These are phyloP conservation scores for Ailuropoda melanoleuca DNA, from an alignment of 2,113 vertebrate genomes.

Conservation along the genomic window DNA sequence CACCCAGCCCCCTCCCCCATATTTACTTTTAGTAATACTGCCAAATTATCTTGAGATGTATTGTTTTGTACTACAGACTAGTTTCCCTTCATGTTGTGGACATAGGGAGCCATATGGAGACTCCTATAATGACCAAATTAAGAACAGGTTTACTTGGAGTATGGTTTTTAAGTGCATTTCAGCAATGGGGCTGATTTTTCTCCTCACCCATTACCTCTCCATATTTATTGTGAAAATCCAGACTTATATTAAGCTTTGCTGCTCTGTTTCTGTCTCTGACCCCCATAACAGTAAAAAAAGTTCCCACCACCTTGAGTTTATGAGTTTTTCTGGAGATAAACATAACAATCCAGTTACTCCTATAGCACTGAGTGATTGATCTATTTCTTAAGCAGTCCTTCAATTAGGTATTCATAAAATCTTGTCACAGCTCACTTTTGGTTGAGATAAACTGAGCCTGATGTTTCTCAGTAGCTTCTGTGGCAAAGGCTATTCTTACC, in stretches of 20 bases:
- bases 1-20: neutral
- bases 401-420: neutral
- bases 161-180: neutral
- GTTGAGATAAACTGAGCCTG: neutral
- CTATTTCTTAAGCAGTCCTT: neutral
- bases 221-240: neutral
- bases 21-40: neutral
- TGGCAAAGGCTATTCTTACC: neutral
- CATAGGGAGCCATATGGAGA: neutral
- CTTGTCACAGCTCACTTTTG: neutral
- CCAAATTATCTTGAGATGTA: neutral
- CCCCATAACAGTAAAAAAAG: neutral
- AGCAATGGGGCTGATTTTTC: neutral
- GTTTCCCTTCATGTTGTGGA: neutral
- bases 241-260: neutral
- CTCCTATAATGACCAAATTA: rapidly evolving
- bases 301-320: neutral
- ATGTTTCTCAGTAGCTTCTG: neutral
- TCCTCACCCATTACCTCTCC: neutral
- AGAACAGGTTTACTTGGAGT: neutral
- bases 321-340: neutral
- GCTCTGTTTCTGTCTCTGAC: neutral
- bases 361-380: neutral
- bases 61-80: neutral
- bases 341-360: neutral